A percentile compares a stretch with the other conserved stretches of the same genome.
phyloP scores from a whole-genome alignment of 2,113 vertebrate genomes.

The Ornithorhynchus anatinus region DNA sequence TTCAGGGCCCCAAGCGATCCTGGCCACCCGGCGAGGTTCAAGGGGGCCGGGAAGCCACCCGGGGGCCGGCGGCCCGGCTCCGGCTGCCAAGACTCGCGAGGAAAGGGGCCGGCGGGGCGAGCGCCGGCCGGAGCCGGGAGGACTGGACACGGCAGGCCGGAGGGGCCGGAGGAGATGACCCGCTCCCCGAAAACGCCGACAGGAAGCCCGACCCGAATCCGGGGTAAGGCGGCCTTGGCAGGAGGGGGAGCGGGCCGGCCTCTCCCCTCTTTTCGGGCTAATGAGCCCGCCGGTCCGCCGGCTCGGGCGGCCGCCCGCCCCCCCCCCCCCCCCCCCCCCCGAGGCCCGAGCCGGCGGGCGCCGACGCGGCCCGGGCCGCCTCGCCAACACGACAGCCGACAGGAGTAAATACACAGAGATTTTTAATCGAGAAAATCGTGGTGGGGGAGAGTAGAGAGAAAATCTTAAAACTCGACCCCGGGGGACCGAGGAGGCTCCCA shows the following conservation, averaged over 20 bases:
- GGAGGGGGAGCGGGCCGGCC: too few species aligned
- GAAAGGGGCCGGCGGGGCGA: too few species aligned
- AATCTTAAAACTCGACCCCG: constrained; percentile 55
- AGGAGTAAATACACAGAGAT: constrained; percentile 74
- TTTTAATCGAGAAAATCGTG: constrained; percentile 64
- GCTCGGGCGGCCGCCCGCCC: constrained; percentile 61
- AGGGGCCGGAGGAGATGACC: too few species aligned
- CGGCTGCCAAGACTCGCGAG: too few species aligned
- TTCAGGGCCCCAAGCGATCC: too few species aligned
- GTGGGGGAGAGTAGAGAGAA: constrained; percentile 29
- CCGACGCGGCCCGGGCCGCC: constrained; percentile 43
- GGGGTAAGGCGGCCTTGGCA: too few species aligned
- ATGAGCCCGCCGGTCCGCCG: constrained; percentile 31
- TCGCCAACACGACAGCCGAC: constrained; percentile 68
- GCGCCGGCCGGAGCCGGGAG: too few species aligned
- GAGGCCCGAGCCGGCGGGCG: constrained; percentile 49
- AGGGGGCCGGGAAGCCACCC: constrained; percentile 49
- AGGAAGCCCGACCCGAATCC: too few species aligned
- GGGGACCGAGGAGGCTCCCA: constrained; percentile 68
- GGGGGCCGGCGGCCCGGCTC: too few species aligned
- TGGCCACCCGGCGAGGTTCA: constrained; percentile 29
- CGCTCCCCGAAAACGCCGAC: too few species aligned
- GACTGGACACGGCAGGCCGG: too few species aligned
- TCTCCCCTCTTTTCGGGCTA: constrained; percentile 60
- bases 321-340: too few species aligned